Percentiles rank a stretch among this genome's conserved stretches.
Conservation (phyloP, 1,140 invertebrate genomes). For the Eriocheir sinensis region DNA sequence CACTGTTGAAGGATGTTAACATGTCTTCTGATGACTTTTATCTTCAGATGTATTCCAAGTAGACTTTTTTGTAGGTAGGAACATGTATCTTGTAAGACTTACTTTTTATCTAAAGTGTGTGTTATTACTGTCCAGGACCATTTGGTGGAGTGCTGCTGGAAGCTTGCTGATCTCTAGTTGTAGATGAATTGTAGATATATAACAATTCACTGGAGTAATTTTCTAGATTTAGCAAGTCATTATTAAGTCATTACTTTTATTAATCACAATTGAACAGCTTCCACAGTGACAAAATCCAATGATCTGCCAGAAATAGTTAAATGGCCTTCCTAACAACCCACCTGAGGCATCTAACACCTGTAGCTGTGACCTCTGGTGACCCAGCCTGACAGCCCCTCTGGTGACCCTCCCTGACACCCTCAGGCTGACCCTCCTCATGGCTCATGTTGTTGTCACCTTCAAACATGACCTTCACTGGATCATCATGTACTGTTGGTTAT, state of each 20-base stretch:
- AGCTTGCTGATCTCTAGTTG: not conserved
- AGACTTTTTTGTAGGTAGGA: conserved; percentile 5
- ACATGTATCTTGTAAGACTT: not conserved
- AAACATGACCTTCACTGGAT: not conserved
- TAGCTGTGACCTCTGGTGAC: conserved; percentile 50
- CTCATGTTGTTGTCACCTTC: not conserved
- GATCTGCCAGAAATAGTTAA: conserved; percentile 42
- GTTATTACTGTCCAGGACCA: not conserved
- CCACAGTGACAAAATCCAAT: conserved; percentile 35
- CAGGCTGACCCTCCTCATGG: conserved; percentile 7
- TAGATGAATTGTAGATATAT: not conserved
- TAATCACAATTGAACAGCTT: not conserved
- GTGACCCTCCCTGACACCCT: not conserved
- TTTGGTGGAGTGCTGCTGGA: not conserved
- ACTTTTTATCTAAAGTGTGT: not conserved
- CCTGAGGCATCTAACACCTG: conserved; percentile 11
- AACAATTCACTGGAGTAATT: not conserved
- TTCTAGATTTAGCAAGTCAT: not conserved
- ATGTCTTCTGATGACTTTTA: not conserved
- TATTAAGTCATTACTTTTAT: not conserved
- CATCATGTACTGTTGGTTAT: not conserved
- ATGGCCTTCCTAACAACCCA: conserved; percentile 32
- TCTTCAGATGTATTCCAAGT: not conserved
- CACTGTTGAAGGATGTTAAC: not conserved
- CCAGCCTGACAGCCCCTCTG: conserved; percentile 49